phyloP scores from a whole-genome alignment of 2,113 vertebrate genomes.

The Podarcis raffonei region DNA sequence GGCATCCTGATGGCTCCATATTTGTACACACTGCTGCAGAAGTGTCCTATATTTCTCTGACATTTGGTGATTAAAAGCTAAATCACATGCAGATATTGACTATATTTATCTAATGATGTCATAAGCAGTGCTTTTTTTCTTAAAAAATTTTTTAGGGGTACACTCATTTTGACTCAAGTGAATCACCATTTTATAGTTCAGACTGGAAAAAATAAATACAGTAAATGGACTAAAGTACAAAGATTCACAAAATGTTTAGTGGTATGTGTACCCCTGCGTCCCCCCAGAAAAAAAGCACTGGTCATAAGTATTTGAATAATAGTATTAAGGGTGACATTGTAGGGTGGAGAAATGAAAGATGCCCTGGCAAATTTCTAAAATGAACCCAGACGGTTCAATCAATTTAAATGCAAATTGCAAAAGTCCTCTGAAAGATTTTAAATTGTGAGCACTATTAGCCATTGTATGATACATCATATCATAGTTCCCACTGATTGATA shows the following conservation, averaged over 20 bases:
- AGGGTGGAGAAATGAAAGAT: slow-evolving; percentile 16
- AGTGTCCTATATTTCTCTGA: background rate
- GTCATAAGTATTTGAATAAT: slow-evolving; percentile 14
- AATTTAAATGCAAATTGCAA: slow-evolving; percentile 21
- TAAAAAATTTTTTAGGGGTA: too few relatives aligned
- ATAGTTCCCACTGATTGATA: background rate
- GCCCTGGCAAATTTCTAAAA: slow-evolving; percentile 17
- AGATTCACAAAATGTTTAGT: too few relatives aligned
- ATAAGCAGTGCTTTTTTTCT: too few relatives aligned
- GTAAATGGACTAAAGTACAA: too few relatives aligned
- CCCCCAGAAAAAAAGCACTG: too few relatives aligned
- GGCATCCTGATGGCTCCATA: too few relatives aligned
- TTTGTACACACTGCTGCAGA: too few relatives aligned
- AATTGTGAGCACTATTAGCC: background rate
- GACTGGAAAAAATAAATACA: too few relatives aligned
- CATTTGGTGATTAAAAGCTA: accelerated
- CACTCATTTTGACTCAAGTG: too few relatives aligned
- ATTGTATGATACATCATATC: background rate
- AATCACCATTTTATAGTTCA: too few relatives aligned
- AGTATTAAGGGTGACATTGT: slow-evolving; percentile 14
- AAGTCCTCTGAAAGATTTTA: background rate
- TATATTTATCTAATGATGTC: slow-evolving; percentile 10
- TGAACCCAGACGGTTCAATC: slow-evolving; percentile 14
- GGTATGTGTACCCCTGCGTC: too few relatives aligned
- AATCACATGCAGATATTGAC: background rate